Evolutionary conservation across 2,888 invertebrate species (phyloP).

Genomic region (Oxyscelio sp.): DNA sequence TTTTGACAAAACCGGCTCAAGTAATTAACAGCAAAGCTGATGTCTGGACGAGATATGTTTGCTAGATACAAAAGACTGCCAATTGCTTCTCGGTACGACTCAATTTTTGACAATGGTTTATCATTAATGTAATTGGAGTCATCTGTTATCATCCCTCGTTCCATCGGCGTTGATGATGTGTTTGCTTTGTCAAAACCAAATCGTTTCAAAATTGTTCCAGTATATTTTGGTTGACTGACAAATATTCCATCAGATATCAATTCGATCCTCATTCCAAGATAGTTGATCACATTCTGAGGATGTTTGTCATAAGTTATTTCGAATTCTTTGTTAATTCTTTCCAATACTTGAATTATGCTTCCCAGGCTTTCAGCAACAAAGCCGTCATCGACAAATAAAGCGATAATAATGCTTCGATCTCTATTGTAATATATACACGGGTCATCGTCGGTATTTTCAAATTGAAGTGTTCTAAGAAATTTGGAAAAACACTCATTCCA

Average conservation of each 20-base stretch:
- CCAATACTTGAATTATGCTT: background rate
- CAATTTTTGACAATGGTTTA: background rate
- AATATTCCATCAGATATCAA: background rate
- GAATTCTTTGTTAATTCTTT: conserved; percentile 2
- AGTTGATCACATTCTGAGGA: background rate
- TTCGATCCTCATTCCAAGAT: conserved; percentile 59
- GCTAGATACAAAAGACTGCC: too few species aligned
- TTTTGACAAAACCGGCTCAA: conserved; percentile 73
- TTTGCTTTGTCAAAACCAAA: background rate
- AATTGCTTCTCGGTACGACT: background rate
- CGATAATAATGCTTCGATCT: background rate
- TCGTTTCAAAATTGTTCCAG: background rate
- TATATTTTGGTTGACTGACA: background rate
- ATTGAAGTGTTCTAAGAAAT: too few species aligned
- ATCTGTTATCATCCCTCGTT: conserved; percentile 77
- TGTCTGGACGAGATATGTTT: conserved; percentile 77
- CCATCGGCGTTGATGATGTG: conserved; percentile 71
- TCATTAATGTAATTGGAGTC: conserved; percentile 10
- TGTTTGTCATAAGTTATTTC: too few species aligned
- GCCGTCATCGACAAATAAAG: conserved; percentile 20
- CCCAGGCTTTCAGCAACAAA: conserved; percentile 2
- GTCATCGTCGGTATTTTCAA: too few species aligned
- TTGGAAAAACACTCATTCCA: too few species aligned
- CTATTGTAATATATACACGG: conserved; percentile 16
- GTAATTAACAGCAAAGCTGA: conserved; percentile 79